These are phyloP conservation scores for Philopedon plagiatum DNA, from an alignment of 2,888 invertebrate species.

Conservation along the genomic window DNA sequence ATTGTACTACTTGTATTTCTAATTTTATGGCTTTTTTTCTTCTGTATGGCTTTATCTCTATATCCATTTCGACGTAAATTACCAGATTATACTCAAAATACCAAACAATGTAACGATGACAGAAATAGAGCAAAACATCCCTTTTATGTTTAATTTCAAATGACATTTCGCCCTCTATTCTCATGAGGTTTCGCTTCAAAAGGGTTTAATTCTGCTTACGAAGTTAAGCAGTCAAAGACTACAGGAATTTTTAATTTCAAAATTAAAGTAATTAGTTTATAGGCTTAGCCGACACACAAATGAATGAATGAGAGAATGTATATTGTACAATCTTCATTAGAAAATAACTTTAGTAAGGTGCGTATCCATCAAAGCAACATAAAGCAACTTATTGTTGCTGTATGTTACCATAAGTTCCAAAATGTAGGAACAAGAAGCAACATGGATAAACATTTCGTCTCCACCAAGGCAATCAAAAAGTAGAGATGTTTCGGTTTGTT, in stretches of 20 bases:
- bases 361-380: too few species aligned
- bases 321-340: too few species aligned
- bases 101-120: conserved; percentile 10
- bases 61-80: background rate
- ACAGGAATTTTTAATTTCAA: background rate
- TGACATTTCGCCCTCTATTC: conserved; percentile 1
- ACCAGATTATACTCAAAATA: conserved; percentile 3
- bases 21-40: background rate
- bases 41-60: background rate
- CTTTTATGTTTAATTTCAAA: conserved; percentile 16
- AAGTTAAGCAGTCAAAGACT: background rate
- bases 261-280: background rate
- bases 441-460: too few species aligned
- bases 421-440: too few species aligned
- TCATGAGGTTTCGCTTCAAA: conserved; percentile 13
- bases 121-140: conserved; percentile 17
- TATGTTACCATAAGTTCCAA: too few species aligned
- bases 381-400: too few species aligned
- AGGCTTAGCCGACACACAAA: too few species aligned
- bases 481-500: too few species aligned
- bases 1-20: too few species aligned
- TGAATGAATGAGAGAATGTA: too few species aligned
- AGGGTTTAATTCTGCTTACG: conserved; percentile 12
- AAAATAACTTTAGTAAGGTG: too few species aligned
- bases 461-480: too few species aligned